Evolutionary conservation across 2,113 vertebrate genomes (phyloP).

Genomic region (Colaptes auratus): DNA sequence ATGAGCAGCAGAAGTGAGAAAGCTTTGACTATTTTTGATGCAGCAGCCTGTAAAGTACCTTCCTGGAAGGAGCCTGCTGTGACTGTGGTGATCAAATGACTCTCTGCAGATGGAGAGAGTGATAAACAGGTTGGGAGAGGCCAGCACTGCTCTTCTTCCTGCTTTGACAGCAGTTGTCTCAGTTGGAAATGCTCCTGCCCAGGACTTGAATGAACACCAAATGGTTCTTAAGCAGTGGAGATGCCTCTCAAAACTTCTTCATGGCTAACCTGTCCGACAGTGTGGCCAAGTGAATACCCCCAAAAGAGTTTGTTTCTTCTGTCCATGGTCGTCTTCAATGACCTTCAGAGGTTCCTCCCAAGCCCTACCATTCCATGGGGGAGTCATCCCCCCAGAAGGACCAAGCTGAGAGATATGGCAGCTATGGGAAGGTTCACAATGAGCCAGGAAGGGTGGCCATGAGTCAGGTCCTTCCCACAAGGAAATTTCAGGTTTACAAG

Average conservation of each 20-base stretch:
- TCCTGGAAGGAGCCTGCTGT: background rate
- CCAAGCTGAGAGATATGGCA: background rate
- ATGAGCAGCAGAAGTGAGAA: background rate
- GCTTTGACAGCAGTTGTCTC: background rate
- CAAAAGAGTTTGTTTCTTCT: background rate
- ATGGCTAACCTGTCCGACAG: fast-evolving
- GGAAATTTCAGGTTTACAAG: too few relatives aligned
- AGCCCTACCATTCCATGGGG: too few relatives aligned
- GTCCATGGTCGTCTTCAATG: background rate
- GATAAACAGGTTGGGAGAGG: background rate
- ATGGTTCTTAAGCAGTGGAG: fast-evolving
- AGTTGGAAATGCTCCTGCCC: background rate
- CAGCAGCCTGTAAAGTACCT: background rate
- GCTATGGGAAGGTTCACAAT: background rate
- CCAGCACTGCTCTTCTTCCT: background rate
- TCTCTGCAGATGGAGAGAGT: background rate
- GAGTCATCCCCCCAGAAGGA: background rate
- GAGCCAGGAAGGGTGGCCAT: background rate
- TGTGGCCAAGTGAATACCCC: background rate
- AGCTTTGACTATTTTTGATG: background rate
- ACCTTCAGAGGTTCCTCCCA: too few relatives aligned
- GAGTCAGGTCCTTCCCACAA: too few relatives aligned
- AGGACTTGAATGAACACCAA: background rate
- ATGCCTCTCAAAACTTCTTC: background rate
- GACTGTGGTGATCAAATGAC: background rate